A percentile compares a stretch with the other conserved stretches of the same genome.
phyloP scores from a whole-genome alignment of 2,888 invertebrate genomes.

The Pollenia labialis region DNA sequence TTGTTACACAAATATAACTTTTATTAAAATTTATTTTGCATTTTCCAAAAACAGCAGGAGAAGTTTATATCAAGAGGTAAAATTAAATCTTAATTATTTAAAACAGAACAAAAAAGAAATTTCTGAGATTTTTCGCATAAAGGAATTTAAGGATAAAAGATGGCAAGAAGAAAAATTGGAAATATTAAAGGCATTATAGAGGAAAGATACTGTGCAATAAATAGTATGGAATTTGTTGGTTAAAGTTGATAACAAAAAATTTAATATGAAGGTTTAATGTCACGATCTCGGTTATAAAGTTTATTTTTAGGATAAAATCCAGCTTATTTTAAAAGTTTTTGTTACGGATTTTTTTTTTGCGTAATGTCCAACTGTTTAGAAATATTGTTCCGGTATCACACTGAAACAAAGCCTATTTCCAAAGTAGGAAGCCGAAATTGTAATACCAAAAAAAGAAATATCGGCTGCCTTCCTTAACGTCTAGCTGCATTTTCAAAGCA shows the following conservation, averaged over 20 bases:
- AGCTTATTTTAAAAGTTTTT: too few species aligned
- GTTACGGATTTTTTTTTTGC: too few species aligned
- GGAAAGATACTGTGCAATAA: not conserved
- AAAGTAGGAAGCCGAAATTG: too few species aligned
- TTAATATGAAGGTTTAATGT: too few species aligned
- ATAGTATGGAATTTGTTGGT: not conserved
- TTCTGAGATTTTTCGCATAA: not conserved
- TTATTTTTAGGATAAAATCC: too few species aligned
- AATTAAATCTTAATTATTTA: constrained; percentile 3
- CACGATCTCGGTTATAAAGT: too few species aligned
- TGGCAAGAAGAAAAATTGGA: not conserved
- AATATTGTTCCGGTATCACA: too few species aligned
- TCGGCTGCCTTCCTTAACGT: too few species aligned
- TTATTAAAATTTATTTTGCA: constrained; percentile 29
- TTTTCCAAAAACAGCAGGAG: constrained; percentile 16
- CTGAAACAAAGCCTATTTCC: too few species aligned
- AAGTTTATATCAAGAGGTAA: constrained; percentile 12
- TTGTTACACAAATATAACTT: constrained; percentile 52
- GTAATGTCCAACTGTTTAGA: too few species aligned
- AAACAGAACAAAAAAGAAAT: not conserved
- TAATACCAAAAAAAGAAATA: too few species aligned
- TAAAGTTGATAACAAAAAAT: not conserved
- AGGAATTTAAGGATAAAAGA: not conserved
- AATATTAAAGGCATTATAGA: not conserved
- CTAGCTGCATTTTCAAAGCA: too few species aligned